Conservation (phyloP, 2,113 vertebrate genomes). For the human region GRCh38 chr6:121329501-121330000, state of each 20-base stretch:
- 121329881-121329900: background rate
- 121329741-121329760: background rate
- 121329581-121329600: too few relatives aligned
- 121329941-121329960: background rate
- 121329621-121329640: too few relatives aligned
- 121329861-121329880: background rate
- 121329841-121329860: background rate
- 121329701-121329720: constrained; percentile 1
- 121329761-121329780: background rate
- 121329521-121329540: too few relatives aligned
- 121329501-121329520: too few relatives aligned
- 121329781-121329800: background rate
- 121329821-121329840: background rate
- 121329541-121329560: background rate
- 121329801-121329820: constrained; percentile 25
- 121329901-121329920: background rate
- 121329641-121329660: too few relatives aligned
- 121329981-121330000: background rate
- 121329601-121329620: too few relatives aligned
- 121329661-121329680: too few relatives aligned
- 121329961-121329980: constrained; percentile 5
- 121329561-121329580: background rate
- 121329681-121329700: background rate
- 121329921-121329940: background rate
- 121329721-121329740: background rate